These are phyloP conservation scores for Ophthalmolycus amberensis DNA, from an alignment of 2,113 vertebrate species.

Conservation along the genomic window DNA sequence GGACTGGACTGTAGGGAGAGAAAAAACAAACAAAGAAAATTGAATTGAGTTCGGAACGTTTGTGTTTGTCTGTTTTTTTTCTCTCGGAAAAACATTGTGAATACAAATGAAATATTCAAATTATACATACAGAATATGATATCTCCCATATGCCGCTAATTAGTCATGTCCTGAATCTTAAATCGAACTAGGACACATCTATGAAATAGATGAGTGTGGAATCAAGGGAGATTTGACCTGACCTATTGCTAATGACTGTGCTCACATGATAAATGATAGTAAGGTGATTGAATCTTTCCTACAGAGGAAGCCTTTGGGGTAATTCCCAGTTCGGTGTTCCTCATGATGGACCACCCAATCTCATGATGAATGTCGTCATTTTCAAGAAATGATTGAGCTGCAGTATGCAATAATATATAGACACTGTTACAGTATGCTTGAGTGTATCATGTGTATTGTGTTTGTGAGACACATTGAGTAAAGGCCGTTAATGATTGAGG, in stretches of 20 bases:
- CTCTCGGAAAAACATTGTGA: not conserved
- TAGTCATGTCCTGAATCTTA: conserved; percentile 11
- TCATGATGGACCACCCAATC: conserved; percentile 40
- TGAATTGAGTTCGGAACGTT: not conserved
- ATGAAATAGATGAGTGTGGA: conserved; percentile 49
- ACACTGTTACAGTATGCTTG: not conserved
- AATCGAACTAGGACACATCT: conserved; percentile 21
- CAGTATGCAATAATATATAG: conserved; percentile 15
- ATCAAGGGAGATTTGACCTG: conserved; percentile 52
- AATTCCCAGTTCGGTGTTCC: conserved; percentile 33
- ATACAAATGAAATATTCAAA: conserved; percentile 5
- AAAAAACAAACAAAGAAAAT: conserved; percentile 7
- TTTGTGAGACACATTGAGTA: not conserved
- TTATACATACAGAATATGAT: not conserved
- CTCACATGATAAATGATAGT: conserved; percentile 67
- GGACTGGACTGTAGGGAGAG: conserved; percentile 66
- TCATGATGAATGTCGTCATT: conserved; percentile 28
- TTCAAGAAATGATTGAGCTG: conserved; percentile 24
- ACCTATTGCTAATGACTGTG: conserved; percentile 64
- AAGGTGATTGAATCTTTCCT: conserved; percentile 66
- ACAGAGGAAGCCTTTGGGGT: conserved; percentile 39
- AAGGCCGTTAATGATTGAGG: conserved; percentile 18
- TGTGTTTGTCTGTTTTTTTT: not conserved
- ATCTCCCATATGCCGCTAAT: conserved; percentile 14
- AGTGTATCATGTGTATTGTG: conserved; percentile 10